Conservation (phyloP, 1,140 invertebrate species). For the Aculops lycopersici region DNA sequence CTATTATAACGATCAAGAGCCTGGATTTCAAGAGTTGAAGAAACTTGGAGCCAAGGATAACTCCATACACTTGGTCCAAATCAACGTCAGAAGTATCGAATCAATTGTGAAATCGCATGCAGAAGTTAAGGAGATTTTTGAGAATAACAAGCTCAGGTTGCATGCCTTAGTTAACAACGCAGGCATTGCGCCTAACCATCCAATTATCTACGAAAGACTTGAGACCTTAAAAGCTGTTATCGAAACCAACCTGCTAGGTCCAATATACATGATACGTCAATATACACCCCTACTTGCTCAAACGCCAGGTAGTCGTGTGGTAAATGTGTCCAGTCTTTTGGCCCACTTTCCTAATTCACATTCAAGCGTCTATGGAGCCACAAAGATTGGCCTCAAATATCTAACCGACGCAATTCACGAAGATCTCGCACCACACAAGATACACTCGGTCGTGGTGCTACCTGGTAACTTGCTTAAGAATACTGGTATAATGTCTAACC, state of each 20-base stretch:
- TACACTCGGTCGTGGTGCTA: not conserved
- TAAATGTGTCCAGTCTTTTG: not conserved
- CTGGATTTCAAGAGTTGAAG: not conserved
- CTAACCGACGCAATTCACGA: not conserved
- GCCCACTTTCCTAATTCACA: not conserved
- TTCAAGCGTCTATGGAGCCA: not conserved
- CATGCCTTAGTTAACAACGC: not conserved
- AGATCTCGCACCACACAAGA: not conserved
- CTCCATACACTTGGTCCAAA: not conserved
- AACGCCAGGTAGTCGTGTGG: not conserved
- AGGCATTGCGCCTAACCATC: not conserved
- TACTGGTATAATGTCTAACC: too few species aligned
- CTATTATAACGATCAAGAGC: not conserved
- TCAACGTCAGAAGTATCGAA: not conserved
- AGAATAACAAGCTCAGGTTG: not conserved
- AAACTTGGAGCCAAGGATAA: not conserved
- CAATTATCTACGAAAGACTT: not conserved
- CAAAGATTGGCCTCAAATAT: not conserved
- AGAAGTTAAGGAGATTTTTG: not conserved
- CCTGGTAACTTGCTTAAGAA: not conserved
- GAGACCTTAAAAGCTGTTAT: too few species aligned
- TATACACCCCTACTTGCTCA: not conserved
- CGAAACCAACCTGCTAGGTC: not conserved
- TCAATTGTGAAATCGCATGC: too few species aligned
- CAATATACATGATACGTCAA: not conserved